Percentiles rank a stretch among this genome's conserved stretches.
Conservation (phyloP, 2,888 invertebrate species). For the Brachycybe producta region DNA sequence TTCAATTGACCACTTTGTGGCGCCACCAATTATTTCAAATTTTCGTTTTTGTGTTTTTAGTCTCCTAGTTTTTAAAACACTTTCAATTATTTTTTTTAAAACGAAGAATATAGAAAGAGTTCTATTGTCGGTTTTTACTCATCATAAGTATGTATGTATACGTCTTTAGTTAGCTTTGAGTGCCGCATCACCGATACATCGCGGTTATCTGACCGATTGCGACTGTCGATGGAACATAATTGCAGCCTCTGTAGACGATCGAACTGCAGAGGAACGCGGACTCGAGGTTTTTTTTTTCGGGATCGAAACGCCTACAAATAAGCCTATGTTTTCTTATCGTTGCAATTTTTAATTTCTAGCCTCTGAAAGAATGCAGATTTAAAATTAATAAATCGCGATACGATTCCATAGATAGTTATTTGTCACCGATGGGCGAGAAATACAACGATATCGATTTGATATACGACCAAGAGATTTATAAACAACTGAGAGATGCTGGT, state of each 20-base stretch:
- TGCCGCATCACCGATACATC: conserved; percentile 88
- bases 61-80: no score
- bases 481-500: conserved; percentile 64
- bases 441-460: conserved; percentile 90
- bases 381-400: conserved; percentile 84
- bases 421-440: conserved; percentile 72
- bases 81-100: no score
- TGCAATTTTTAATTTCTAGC: conserved; percentile 27
- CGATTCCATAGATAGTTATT: conserved; percentile 93
- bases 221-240: conserved; percentile 98
- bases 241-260: conserved; percentile 86
- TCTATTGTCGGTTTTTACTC: no score
- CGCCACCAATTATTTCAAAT: no score
- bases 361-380: conserved; percentile 58
- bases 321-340: background rate
- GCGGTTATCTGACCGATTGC: conserved; percentile 85
- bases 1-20: no score
- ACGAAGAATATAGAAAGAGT: no score
- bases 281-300: conserved; percentile 35
- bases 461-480: conserved; percentile 69
- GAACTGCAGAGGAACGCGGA: conserved; percentile 84
- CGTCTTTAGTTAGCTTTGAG: conserved; percentile 82
- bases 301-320: background rate
- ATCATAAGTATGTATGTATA: no score
- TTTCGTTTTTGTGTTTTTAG: no score